Evolutionary conservation across 2,888 invertebrate species (phyloP).

Genomic region (Hypomecis atomaria): DNA sequence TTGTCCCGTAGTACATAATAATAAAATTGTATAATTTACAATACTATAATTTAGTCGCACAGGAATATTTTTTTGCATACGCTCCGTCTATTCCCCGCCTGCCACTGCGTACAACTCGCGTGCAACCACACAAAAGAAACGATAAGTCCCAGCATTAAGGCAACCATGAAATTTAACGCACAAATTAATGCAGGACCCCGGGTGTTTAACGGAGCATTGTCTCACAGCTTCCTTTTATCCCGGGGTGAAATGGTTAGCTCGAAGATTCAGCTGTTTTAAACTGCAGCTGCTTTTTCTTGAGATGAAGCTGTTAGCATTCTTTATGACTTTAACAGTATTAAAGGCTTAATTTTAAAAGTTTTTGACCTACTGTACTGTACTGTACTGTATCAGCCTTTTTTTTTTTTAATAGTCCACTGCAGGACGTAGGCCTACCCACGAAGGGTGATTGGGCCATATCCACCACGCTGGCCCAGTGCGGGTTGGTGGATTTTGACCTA

Average conservation of each 20-base stretch:
- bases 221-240: constrained; percentile 25
- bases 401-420: no score
- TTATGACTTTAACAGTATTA: not conserved
- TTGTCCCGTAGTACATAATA: no score
- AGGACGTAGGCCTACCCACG: no score
- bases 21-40: no score
- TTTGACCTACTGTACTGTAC: no score
- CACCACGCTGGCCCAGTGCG: no score
- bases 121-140: constrained; percentile 65
- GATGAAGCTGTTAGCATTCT: not conserved
- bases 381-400: no score
- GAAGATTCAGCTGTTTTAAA: not conserved
- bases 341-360: no score
- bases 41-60: no score
- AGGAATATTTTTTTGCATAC: not conserved
- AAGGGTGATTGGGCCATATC: no score
- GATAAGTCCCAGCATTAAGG: constrained; percentile 62
- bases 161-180: constrained; percentile 58
- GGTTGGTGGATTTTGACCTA: no score
- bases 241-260: not conserved
- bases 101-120: constrained; percentile 51
- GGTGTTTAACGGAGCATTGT: constrained; percentile 27
- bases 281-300: not conserved
- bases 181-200: constrained; percentile 57
- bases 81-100: constrained; percentile 23